Conservation (phyloP, 2,113 vertebrate species). For the Phocoena sinus region DNA sequence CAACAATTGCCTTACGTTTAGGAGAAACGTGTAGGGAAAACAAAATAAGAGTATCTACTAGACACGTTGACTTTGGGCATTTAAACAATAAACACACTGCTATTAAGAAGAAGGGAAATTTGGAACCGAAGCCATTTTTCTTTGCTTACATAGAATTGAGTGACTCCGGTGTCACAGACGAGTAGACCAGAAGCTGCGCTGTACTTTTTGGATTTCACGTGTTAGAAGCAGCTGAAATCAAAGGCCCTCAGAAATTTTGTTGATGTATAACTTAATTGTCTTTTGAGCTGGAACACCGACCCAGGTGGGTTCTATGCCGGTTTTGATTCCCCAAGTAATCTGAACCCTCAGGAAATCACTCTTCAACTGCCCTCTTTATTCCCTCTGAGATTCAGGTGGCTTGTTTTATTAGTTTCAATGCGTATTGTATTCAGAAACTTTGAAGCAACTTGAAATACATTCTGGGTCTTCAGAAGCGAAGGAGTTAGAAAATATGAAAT, state of each 20-base stretch:
- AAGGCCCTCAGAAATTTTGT: background rate
- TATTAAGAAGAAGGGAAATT: background rate
- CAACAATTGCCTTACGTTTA: background rate
- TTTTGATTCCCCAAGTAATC: background rate
- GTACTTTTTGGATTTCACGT: background rate
- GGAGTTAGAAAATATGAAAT: background rate
- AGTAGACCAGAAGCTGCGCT: background rate
- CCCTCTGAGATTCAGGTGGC: background rate
- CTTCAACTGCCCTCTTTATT: background rate
- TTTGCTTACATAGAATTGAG: rapidly evolving
- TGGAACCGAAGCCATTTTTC: background rate
- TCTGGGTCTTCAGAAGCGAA: background rate
- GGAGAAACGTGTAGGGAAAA: background rate
- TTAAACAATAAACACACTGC: too few species aligned
- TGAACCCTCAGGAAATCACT: background rate
- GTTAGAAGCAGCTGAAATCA: background rate
- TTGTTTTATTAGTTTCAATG: background rate
- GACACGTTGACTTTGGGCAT: rapidly evolving
- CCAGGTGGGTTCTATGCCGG: rapidly evolving
- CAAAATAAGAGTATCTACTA: rapidly evolving
- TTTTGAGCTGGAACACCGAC: background rate
- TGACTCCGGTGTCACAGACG: rapidly evolving
- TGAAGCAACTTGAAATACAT: background rate
- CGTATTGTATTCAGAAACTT: background rate
- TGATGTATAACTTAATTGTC: rapidly evolving